Evolutionary conservation across 2,888 invertebrate genomes (phyloP), one percentile per base, ranked within the genome.

Genomic region (Erynnis tages): DNA sequence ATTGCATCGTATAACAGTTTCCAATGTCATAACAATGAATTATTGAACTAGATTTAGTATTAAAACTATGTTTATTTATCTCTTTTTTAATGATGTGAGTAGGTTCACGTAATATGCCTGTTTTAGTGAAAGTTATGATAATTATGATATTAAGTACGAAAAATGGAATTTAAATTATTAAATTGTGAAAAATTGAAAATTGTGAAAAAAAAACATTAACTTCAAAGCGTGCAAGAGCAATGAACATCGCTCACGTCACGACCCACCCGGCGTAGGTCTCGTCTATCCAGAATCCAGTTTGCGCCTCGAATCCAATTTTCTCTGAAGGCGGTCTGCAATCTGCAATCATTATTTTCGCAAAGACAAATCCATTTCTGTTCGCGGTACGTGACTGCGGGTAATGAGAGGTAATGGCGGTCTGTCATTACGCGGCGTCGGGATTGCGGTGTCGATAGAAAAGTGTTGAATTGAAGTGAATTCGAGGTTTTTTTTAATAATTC

Each of bases 331-430:
- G 82, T 76, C 83, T 79, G 83, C 84, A 87, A 88, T 86, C 86
- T 83, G 71, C 77, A 80, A 82, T 84, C 81, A 86, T 88, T 86
- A 87, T 85, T 86, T 84, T 83, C 79, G 86, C 85, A 87, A 83
- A 89, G 88, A 88, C 87, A 88, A 87, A 87, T 89, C 89, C 86
- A 86, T 87, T 87, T 83, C 82, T 79, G 81, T 76, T 71, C 65
- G 79, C 74, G 73, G 79, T 87, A 89, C 88, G 88, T 89, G 89
- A 86, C 86, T 82, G 80, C 64, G 71, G 70, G 82, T 87, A 87
- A 88, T 89, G 82, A 84, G 84, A 76, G 77, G 71, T 88, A 88
- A 89, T 88, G 77, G 81, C 77, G 71, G 72, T 79, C 79, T 77
- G 85, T 83, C 83, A 89, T 89, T 89, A 87, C 74, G 61, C 62